These are phyloP conservation scores for Cabera pusaria DNA, from an alignment of 2,888 invertebrate species.

Conservation along the genomic window DNA sequence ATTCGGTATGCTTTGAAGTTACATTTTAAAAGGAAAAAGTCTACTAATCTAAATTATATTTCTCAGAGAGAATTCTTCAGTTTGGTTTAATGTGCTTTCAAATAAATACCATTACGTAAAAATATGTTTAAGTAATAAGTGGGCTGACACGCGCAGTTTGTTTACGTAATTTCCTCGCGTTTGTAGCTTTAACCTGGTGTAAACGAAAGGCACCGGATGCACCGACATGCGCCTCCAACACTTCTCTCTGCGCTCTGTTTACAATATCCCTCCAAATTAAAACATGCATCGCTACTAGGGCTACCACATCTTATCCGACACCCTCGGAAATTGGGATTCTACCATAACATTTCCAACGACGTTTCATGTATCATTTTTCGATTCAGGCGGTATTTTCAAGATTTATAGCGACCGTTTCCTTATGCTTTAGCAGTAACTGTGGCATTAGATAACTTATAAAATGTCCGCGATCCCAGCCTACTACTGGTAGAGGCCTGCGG, in stretches of 20 bases:
- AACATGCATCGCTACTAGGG: constrained; percentile 49
- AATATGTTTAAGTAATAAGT: constrained; percentile 14
- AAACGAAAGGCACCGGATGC: constrained; percentile 21
- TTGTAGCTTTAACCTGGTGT: constrained; percentile 35
- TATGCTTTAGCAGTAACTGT: constrained; percentile 5
- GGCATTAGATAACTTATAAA: constrained; percentile 11
- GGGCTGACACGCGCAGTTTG: constrained; percentile 15
- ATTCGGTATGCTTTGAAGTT: no score
- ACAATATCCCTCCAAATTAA: constrained; percentile 57
- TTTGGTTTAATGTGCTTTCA: no score
- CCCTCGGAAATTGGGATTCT: constrained; percentile 9
- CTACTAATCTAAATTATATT: background rate
- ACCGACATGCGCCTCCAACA: constrained; percentile 34
- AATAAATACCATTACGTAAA: constrained; percentile 16
- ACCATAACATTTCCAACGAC: constrained; percentile 3
- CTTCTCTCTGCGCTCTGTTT: constrained; percentile 59
- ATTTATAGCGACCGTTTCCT: constrained; percentile 35
- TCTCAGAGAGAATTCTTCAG: background rate
- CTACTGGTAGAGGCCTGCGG: no score
- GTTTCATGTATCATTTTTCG: constrained; percentile 28
- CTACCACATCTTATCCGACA: constrained; percentile 4
- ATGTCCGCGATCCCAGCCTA: no score
- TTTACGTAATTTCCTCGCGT: constrained; percentile 32
- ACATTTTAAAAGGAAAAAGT: no score
- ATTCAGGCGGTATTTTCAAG: constrained; percentile 29